These are phyloP conservation scores for Lissocephala sabroskyi DNA, from an alignment of 2,888 invertebrate genomes.

Conservation along the genomic window DNA sequence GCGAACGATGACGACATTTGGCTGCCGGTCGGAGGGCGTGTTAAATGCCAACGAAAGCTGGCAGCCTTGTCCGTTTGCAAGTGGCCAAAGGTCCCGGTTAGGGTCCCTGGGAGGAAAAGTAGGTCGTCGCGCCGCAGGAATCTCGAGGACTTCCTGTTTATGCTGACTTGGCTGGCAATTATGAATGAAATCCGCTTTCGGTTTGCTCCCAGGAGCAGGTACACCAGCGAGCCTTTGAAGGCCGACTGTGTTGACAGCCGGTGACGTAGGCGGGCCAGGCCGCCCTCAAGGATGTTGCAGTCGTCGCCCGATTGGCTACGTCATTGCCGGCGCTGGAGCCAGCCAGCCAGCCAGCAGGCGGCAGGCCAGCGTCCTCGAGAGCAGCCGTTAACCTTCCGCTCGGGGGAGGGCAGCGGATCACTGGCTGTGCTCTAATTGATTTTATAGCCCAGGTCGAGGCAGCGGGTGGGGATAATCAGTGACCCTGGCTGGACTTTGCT, in stretches of 20 bases:
- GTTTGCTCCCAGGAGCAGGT: no score
- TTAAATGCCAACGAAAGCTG: no score
- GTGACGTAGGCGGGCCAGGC: slow-evolving; percentile 35
- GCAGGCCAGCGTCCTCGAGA: slow-evolving; percentile 27
- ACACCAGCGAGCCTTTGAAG: neutral
- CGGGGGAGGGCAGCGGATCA: no score
- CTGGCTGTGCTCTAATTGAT: neutral
- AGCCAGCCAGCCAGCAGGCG: slow-evolving; percentile 4
- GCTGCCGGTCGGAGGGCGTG: no score
- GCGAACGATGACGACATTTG: no score
- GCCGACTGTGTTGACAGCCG: neutral
- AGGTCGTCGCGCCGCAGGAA: slow-evolving; percentile 30
- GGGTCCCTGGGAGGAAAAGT: no score
- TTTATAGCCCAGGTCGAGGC: neutral
- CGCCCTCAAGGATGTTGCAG: slow-evolving; percentile 43
- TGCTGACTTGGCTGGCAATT: slow-evolving; percentile 43
- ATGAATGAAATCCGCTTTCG: slow-evolving; percentile 54
- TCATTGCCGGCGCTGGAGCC: slow-evolving; percentile 36
- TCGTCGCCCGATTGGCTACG: slow-evolving; percentile 25
- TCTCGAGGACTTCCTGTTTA: slow-evolving; percentile 9
- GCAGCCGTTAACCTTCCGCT: slow-evolving; percentile 54
- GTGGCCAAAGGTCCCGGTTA: no score
- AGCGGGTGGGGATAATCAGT: neutral
- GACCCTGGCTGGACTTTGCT: no score
- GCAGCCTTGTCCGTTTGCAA: no score